Evolutionary conservation across 1,140 invertebrate genomes (phyloP).

Genomic region (Formica exsecta): DNA sequence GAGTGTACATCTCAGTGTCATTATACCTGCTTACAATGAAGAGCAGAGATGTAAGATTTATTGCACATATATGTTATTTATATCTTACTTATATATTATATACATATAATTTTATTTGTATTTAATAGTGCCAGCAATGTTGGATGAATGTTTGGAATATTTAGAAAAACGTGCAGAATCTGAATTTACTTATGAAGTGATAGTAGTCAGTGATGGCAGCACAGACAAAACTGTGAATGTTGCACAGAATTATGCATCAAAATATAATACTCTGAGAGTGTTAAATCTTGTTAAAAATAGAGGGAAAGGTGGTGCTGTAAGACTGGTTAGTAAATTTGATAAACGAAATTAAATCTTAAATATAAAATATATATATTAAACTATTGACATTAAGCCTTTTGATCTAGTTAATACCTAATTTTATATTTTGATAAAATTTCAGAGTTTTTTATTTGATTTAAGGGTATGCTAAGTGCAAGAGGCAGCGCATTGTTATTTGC

Average conservation of each 20-base stretch:
- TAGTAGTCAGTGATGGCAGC: constrained; percentile 98
- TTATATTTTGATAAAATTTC: constrained; percentile 15
- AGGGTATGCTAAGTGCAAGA: constrained; percentile 96
- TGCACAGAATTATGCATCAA: constrained; percentile 91
- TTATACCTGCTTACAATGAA: constrained; percentile 98
- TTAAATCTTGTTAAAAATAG: constrained; percentile 95
- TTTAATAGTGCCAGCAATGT: constrained; percentile 94
- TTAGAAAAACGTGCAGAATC: constrained; percentile 89
- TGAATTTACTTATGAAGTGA: constrained; percentile 95
- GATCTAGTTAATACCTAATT: constrained; percentile 23
- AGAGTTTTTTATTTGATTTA: constrained; percentile 61
- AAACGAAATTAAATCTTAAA: constrained; percentile 29
- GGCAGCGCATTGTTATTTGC: constrained; percentile 98
- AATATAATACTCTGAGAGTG: constrained; percentile 94
- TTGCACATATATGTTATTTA: constrained; percentile 26
- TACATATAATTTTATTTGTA: constrained; percentile 40
- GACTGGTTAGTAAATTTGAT: constrained; percentile 90
- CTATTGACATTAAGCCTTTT: too few species aligned
- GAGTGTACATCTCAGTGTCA: constrained; percentile 93
- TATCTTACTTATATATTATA: constrained; percentile 9
- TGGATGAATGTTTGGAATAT: constrained; percentile 95
- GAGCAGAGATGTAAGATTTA: constrained; percentile 93
- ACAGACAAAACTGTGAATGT: constrained; percentile 94
- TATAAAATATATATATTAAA: too few species aligned
- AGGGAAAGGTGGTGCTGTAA: constrained; percentile 98